phyloP scores from a whole-genome alignment of 2,888 invertebrate genomes.

The Aphodius granarius region DNA sequence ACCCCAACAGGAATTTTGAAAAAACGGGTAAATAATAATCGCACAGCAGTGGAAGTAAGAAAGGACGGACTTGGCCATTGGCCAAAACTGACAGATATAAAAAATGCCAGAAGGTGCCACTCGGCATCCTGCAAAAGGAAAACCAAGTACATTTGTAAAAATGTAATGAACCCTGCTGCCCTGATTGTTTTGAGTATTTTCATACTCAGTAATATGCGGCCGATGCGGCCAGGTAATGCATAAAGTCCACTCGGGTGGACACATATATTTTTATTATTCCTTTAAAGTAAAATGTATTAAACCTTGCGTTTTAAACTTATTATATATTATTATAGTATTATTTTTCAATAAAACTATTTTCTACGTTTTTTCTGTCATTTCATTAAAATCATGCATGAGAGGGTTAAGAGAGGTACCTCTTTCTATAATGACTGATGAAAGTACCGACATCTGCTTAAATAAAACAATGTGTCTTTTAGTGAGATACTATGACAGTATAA shows the following conservation, averaged over 20 bases:
- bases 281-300: background rate
- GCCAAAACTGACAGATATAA: conserved; percentile 13
- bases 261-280: background rate
- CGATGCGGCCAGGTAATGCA: background rate
- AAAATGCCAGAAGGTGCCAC: conserved; percentile 16
- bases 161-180: conserved; percentile 11
- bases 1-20: background rate
- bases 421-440: too few species aligned
- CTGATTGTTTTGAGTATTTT: conserved; percentile 20
- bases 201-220: background rate
- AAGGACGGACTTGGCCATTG: background rate
- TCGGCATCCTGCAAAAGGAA: conserved; percentile 15
- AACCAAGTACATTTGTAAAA: conserved; percentile 19
- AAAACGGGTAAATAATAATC: background rate
- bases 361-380: background rate
- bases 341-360: background rate
- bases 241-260: background rate
- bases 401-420: too few species aligned
- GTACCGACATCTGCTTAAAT: too few species aligned
- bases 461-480: too few species aligned
- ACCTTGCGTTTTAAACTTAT: background rate
- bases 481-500: too few species aligned
- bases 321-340: background rate
- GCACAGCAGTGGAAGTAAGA: background rate
- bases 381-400: background rate